These are phyloP conservation scores for Mellilla xanthometata DNA, from an alignment of 2,888 invertebrate genomes.

Conservation along the genomic window DNA sequence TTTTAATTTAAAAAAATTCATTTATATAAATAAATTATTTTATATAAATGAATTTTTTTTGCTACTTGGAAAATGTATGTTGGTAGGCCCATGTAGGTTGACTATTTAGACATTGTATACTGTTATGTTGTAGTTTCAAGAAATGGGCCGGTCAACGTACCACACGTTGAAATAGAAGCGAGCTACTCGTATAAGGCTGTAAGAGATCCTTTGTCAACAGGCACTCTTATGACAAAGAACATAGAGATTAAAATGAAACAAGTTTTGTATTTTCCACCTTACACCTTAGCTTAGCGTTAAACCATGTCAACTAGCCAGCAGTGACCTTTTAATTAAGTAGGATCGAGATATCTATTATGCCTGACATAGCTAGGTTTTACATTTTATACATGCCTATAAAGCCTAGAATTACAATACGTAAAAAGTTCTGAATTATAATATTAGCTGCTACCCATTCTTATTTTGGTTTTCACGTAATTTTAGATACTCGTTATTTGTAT, in stretches of 20 bases:
- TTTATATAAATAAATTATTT: too few relatives aligned
- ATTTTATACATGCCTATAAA: not conserved
- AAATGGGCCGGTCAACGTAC: constrained; percentile 64
- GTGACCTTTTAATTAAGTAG: constrained; percentile 7
- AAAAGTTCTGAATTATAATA: too few relatives aligned
- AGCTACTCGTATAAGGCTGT: constrained; percentile 41
- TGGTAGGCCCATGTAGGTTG: too few relatives aligned
- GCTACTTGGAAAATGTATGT: too few relatives aligned
- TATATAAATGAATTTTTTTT: too few relatives aligned
- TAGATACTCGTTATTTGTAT: too few relatives aligned
- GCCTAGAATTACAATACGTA: too few relatives aligned
- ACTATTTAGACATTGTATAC: not conserved
- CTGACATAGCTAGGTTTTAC: not conserved
- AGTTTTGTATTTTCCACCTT: constrained; percentile 21
- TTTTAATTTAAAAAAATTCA: too few relatives aligned
- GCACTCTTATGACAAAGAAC: constrained; percentile 11
- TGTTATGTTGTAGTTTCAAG: constrained; percentile 3
- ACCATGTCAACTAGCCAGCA: constrained; percentile 22
- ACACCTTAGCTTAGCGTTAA: constrained; percentile 26
- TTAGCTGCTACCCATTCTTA: too few relatives aligned
- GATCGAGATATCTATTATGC: not conserved
- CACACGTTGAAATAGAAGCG: constrained; percentile 48
- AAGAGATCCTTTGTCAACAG: constrained; percentile 37
- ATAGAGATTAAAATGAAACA: constrained; percentile 24
- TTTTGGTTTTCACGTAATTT: too few relatives aligned